Conservation (phyloP, 2,888 invertebrate genomes). For the Lamproptera curius region DNA sequence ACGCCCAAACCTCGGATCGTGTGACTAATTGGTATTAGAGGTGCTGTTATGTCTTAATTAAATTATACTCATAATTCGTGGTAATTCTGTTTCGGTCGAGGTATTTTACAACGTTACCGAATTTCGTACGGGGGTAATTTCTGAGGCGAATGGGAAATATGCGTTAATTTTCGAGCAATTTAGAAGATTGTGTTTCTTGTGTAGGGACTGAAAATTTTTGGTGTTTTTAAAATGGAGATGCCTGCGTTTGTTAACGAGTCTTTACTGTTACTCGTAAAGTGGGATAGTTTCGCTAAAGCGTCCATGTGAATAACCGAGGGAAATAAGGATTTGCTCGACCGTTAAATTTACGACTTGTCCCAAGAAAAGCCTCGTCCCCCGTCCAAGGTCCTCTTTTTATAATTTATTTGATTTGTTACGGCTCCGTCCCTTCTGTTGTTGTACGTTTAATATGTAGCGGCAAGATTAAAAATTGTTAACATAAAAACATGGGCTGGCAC, state of each 20-base stretch:
- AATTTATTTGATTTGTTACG: constrained; percentile 73
- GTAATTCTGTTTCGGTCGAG: constrained; percentile 58
- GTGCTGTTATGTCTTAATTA: constrained; percentile 74
- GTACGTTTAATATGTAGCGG: constrained; percentile 42
- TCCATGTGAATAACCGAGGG: constrained; percentile 63
- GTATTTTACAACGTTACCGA: constrained; percentile 66
- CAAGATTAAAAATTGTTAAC: constrained; percentile 10
- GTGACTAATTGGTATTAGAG: constrained; percentile 75
- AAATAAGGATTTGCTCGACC: constrained; percentile 71
- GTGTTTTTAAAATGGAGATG: constrained; percentile 11
- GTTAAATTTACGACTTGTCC: constrained; percentile 77
- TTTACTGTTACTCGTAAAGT: constrained; percentile 62
- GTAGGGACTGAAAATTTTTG: constrained; percentile 2
- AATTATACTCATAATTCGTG: constrained; percentile 67
- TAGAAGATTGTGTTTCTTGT: constrained; percentile 43
- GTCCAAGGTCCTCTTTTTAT: constrained; percentile 67
- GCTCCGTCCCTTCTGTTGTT: constrained; percentile 48
- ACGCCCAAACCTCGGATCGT: constrained; percentile 71
- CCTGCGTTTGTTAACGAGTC: constrained; percentile 33
- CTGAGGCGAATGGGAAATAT: constrained; percentile 64
- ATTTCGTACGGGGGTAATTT: constrained; percentile 67
- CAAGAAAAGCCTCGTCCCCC: constrained; percentile 64
- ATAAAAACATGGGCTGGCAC: no score
- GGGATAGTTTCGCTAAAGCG: constrained; percentile 59
- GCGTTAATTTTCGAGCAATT: constrained; percentile 61